Evolutionary conservation across 2,797 vertebrate species (phyloP).

Genomic region (Bovichtus diacanthus): DNA sequence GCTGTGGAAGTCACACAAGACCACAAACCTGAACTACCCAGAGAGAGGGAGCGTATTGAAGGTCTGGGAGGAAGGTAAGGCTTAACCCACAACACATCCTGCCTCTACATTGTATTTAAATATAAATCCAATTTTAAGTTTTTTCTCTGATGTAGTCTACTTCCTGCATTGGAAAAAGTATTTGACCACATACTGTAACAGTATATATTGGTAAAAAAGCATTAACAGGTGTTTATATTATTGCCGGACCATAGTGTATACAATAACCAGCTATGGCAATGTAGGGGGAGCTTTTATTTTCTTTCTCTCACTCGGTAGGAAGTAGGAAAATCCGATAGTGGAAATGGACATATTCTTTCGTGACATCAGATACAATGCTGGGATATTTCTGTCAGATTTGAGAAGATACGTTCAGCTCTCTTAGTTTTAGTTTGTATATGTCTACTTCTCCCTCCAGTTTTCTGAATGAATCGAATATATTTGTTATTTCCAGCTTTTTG

Average conservation of each 20-base stretch:
- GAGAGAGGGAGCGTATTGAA: slow-evolving; percentile 95
- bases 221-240: background rate
- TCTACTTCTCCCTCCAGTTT: background rate
- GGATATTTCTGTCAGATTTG: background rate
- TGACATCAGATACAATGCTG: background rate
- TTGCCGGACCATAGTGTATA: background rate
- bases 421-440: background rate
- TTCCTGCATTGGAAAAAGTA: background rate
- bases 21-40: slow-evolving; percentile 96
- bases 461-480: background rate
- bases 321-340: background rate
- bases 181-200: background rate
- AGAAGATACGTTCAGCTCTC: background rate
- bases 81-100: background rate
- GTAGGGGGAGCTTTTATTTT: background rate
- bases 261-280: background rate
- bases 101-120: background rate
- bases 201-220: background rate
- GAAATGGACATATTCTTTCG: background rate
- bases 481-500: background rate
- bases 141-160: background rate
- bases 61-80: slow-evolving; percentile 95
- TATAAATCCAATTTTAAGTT: background rate
- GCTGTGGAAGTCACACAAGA: slow-evolving; percentile 96
- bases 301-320: background rate